Base-by-base conservation (phyloP, 2,888 invertebrate species). In the Therioaphis trifolii region DNA sequence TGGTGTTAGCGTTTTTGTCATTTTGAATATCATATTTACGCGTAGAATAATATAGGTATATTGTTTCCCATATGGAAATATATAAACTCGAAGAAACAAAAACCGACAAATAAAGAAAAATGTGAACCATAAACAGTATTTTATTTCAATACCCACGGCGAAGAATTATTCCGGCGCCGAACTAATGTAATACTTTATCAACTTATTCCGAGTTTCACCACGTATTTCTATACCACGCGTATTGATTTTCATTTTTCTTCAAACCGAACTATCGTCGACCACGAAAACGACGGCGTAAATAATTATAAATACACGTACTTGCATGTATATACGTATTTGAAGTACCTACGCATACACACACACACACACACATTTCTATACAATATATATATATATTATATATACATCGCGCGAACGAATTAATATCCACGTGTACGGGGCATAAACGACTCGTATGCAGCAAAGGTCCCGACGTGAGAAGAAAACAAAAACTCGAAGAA, bases 381-480 rank as follows among this genome's bases (percentile, higher is more conserved):
- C n/a, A n/a, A n/a, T n/a, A n/a, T n/a, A n/a, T n/a, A n/a, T 49
- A 71, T n/a, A 49, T 71, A 71, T 24, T 24, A 46, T 27, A 71
- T 49, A 18, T 49, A 18, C 46, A 15, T 69, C 27, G 55, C 9
- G 0, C 71, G 4, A 18, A 49, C 18, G 4, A 15, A 9, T 12
- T 49, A 4, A 2, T 21, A n/a, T 14, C 14, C 1, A 71, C 43
- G 21, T 21, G 21, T n/a, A n/a, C n/a, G n/a, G n/a, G n/a, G n/a
- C n/a, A n/a, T n/a, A n/a, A n/a, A n/a, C n/a, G n/a, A n/a, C n/a
- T n/a, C n/a, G n/a, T n/a, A n/a, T n/a, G n/a, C n/a, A n/a, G n/a
- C n/a, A n/a, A n/a, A n/a, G n/a, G n/a, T n/a, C n/a, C n/a, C n/a
- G n/a, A n/a, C n/a, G n/a, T n/a, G n/a, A n/a, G n/a, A n/a, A n/a